These are phyloP conservation scores for Bathynomus jamesi DNA, from an alignment of 1,140 invertebrate genomes.

Conservation along the genomic window DNA sequence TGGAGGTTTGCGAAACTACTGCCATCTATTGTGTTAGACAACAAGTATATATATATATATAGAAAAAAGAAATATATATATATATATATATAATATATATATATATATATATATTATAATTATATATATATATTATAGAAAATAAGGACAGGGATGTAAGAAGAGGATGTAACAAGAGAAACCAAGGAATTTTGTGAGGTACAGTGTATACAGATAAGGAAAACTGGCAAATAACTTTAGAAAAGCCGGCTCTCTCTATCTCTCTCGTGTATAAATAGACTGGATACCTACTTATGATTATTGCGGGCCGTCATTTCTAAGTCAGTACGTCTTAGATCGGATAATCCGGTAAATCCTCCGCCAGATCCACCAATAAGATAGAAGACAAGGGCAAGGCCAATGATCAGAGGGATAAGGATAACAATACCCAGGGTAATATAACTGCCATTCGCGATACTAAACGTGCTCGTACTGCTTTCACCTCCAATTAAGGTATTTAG, in stretches of 20 bases:
- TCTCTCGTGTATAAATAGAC: background rate
- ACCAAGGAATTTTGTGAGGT: no score
- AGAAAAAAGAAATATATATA: no score
- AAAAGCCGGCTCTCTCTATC: no score
- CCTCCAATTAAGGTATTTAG: background rate
- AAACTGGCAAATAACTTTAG: background rate
- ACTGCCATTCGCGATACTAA: constrained; percentile 9
- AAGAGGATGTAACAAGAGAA: background rate
- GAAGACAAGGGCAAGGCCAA: constrained; percentile 16
- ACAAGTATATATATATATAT: no score
- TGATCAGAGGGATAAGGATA: constrained; percentile 11
- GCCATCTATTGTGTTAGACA: no score
- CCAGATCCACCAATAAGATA: constrained; percentile 17
- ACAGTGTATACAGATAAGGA: no score
- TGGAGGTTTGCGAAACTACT: no score
- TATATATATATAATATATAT: no score
- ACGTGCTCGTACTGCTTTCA: background rate
- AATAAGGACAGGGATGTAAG: background rate
- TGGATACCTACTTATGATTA: background rate
- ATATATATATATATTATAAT: no score
- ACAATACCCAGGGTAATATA: constrained; percentile 15
- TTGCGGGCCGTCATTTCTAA: background rate
- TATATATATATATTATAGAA: no score
- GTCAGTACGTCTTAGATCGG: background rate
- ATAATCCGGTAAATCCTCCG: background rate